Conservation (phyloP, 2,797 vertebrate genomes). For the Dryobates pubescens region DNA sequence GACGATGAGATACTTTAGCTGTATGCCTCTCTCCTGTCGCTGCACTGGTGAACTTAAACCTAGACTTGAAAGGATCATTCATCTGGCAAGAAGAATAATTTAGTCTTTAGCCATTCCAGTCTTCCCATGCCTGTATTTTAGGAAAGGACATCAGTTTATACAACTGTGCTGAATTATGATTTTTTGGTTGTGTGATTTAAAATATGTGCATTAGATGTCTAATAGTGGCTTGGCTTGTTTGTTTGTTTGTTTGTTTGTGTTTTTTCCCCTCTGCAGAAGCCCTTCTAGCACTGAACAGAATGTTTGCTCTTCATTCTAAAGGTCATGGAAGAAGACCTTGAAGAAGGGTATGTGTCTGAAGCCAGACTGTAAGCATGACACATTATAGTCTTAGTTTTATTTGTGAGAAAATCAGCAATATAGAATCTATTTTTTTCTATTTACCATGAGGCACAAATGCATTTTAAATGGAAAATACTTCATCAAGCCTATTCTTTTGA, state of each 20-base stretch:
- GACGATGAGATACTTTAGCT: slow-evolving; percentile 62
- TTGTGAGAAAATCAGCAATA: not conserved
- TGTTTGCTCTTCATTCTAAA: not conserved
- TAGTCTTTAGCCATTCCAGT: slow-evolving; percentile 33
- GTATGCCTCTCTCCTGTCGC: not conserved
- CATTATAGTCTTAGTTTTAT: not conserved
- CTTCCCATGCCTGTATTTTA: slow-evolving; percentile 41
- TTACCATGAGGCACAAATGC: not conserved
- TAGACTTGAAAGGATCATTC: slow-evolving; percentile 67
- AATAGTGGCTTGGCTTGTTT: not conserved
- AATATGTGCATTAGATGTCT: not conserved
- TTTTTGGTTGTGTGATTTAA: slow-evolving; percentile 56
- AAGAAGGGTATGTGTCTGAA: not conserved
- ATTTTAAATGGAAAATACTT: not conserved
- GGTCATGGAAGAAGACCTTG: slow-evolving; percentile 41
- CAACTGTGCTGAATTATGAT: slow-evolving; percentile 46
- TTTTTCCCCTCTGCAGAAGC: slow-evolving; percentile 24
- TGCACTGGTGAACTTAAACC: slow-evolving; percentile 45
- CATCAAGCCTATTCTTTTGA: not conserved
- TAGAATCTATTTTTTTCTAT: not conserved
- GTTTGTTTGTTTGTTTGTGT: no score
- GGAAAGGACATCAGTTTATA: slow-evolving; percentile 66
- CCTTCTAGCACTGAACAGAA: not conserved
- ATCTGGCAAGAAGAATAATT: slow-evolving; percentile 62
- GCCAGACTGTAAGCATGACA: not conserved